Evolutionary conservation across 2,888 invertebrate genomes (phyloP).

Genomic region (Rhingia campestris): DNA sequence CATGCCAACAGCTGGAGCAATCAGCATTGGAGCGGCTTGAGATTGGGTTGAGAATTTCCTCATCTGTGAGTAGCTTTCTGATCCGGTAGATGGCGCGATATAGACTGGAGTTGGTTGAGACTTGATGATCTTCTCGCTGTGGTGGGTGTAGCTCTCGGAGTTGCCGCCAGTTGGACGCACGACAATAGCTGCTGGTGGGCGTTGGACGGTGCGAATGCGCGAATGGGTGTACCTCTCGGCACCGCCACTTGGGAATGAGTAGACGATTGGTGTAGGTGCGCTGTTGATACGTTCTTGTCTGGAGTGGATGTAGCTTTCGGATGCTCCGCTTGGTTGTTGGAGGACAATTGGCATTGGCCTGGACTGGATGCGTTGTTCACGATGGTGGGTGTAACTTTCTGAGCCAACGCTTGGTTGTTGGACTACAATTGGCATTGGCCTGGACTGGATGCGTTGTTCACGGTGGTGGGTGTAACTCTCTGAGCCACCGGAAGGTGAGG

Average conservation of each 20-base stretch:
- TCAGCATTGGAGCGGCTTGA: slow-evolving; percentile 63
- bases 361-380: slow-evolving; percentile 42
- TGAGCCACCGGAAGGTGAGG: slow-evolving; percentile 57
- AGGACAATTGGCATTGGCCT: slow-evolving; percentile 8
- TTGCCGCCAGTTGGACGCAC: slow-evolving; percentile 47
- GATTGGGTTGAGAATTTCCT: slow-evolving; percentile 63
- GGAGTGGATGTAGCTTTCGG: slow-evolving; percentile 46
- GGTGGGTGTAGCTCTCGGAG: slow-evolving; percentile 70
- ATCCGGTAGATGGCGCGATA: slow-evolving; percentile 74
- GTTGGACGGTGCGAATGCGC: slow-evolving; percentile 75
- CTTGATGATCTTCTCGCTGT: slow-evolving; percentile 62
- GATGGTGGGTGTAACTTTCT: slow-evolving; percentile 55
- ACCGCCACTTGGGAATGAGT: slow-evolving; percentile 65
- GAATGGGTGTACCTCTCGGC: slow-evolving; percentile 76
- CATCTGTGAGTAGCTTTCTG: slow-evolving; percentile 75
- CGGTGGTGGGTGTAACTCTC: slow-evolving; percentile 53
- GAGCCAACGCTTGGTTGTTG: slow-evolving; percentile 55
- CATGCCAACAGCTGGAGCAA: slow-evolving; percentile 50
- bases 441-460: slow-evolving; percentile 52
- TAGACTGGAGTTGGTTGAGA: slow-evolving; percentile 55
- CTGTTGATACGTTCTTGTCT: slow-evolving; percentile 37
- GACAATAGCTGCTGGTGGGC: slow-evolving; percentile 72
- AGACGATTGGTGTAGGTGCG: slow-evolving; percentile 24
- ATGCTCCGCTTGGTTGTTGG: slow-evolving; percentile 41
- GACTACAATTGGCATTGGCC: slow-evolving; percentile 42